Percentiles rank a stretch among this genome's conserved stretches.
Conservation (phyloP, 2,888 invertebrate species). For the Leuctra nigra region DNA sequence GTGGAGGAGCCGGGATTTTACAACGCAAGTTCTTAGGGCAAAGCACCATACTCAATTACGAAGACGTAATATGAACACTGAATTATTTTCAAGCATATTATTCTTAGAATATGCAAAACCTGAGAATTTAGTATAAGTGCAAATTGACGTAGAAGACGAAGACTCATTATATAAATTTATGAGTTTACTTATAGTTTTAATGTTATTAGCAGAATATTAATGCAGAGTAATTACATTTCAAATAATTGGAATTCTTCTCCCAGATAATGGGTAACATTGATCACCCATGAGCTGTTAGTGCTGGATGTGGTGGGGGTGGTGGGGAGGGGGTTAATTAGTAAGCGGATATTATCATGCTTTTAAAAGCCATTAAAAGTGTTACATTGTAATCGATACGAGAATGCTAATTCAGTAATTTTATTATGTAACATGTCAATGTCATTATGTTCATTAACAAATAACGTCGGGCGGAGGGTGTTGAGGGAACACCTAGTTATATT, state of each 20-base stretch:
- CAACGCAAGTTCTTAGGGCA: too few relatives aligned
- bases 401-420: neutral
- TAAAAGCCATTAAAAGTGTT: conserved; percentile 3
- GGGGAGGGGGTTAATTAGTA: neutral
- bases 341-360: neutral
- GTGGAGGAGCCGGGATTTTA: too few relatives aligned
- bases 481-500: too few relatives aligned
- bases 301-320: neutral
- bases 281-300: too few relatives aligned
- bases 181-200: neutral
- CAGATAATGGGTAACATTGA: too few relatives aligned
- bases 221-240: neutral
- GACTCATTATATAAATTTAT: neutral
- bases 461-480: too few relatives aligned
- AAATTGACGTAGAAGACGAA: too few relatives aligned
- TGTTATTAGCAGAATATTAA: neutral
- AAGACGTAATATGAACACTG: too few relatives aligned
- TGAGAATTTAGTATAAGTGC: too few relatives aligned
- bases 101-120: too few relatives aligned
- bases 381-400: neutral
- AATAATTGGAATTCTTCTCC: neutral
- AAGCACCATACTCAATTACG: too few relatives aligned
- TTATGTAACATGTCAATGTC: neutral
- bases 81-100: too few relatives aligned
- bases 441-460: neutral